Evolutionary conservation across 2,797 vertebrate genomes (phyloP).

Genomic region (Tolypeutes matacus): DNA sequence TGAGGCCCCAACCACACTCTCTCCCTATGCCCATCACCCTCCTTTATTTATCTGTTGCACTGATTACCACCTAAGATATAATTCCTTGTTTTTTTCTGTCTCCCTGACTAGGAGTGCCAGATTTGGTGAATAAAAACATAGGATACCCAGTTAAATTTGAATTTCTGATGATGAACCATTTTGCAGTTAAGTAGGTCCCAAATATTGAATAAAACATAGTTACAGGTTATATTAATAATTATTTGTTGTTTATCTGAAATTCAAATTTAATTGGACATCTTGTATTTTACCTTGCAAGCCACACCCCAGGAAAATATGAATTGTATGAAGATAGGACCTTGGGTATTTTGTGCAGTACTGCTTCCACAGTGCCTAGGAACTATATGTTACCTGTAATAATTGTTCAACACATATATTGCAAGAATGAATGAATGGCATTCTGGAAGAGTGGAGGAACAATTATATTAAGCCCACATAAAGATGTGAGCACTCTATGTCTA

Average conservation of each 20-base stretch:
- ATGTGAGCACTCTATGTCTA: not conserved
- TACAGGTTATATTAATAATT: not conserved
- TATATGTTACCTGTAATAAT: not conserved
- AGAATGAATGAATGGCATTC: not conserved
- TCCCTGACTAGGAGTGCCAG: not conserved
- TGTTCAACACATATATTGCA: not conserved
- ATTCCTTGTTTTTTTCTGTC: not conserved
- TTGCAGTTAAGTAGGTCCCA: not conserved
- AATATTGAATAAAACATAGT: not conserved
- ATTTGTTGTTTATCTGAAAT: not conserved
- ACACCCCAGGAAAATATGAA: not conserved
- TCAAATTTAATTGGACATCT: not conserved
- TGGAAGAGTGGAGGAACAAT: not conserved
- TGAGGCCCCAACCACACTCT: not conserved
- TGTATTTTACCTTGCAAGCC: not conserved
- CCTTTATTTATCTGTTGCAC: not conserved
- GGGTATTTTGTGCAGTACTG: not conserved
- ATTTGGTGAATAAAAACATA: not conserved
- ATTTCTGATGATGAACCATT: conserved; percentile 3
- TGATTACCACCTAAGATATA: not conserved
- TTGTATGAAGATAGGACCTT: not conserved
- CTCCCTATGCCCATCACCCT: not conserved
- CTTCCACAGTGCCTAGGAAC: not conserved
- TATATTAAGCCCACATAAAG: not conserved
- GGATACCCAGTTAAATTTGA: not conserved